phyloP scores from a whole-genome alignment of 2,113 vertebrate species.

The Stigmatopora nigra region DNA sequence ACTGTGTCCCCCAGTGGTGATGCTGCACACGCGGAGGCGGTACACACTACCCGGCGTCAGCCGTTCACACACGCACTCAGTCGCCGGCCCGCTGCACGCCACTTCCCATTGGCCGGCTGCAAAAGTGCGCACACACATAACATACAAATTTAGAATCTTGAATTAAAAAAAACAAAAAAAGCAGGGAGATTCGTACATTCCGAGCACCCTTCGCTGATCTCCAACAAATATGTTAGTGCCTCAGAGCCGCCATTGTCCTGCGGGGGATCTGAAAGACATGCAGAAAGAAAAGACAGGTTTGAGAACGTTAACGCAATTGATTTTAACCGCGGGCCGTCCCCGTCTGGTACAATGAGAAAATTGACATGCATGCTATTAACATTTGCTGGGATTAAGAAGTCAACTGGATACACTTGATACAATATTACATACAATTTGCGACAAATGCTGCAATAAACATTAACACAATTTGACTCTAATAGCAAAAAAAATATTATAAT shows the following conservation, averaged over 20 bases:
- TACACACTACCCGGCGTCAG: slow-evolving; percentile 89
- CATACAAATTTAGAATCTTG: not conserved
- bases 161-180: not conserved
- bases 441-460: not conserved
- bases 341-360: not conserved
- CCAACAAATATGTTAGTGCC: slow-evolving; percentile 86
- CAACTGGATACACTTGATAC: not conserved
- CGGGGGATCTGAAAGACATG: slow-evolving; percentile 76
- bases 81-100: slow-evolving; percentile 84
- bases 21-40: slow-evolving; percentile 86
- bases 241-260: slow-evolving; percentile 91
- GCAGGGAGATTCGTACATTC: slow-evolving; percentile 73
- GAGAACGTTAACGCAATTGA: not conserved
- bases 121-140: slow-evolving; percentile 35
- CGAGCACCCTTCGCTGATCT: slow-evolving; percentile 84
- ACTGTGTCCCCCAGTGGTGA: slow-evolving; percentile 93
- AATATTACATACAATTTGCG: not conserved
- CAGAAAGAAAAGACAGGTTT: not conserved
- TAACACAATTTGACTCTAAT: not conserved
- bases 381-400: slow-evolving; percentile 3
- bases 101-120: slow-evolving; percentile 86
- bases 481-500: no score
- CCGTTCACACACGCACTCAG: slow-evolving; percentile 80
- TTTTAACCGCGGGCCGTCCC: not conserved
- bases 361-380: not conserved